Base-by-base conservation (phyloP, 1,140 invertebrate genomes). In the Leptopilina clavipes region DNA sequence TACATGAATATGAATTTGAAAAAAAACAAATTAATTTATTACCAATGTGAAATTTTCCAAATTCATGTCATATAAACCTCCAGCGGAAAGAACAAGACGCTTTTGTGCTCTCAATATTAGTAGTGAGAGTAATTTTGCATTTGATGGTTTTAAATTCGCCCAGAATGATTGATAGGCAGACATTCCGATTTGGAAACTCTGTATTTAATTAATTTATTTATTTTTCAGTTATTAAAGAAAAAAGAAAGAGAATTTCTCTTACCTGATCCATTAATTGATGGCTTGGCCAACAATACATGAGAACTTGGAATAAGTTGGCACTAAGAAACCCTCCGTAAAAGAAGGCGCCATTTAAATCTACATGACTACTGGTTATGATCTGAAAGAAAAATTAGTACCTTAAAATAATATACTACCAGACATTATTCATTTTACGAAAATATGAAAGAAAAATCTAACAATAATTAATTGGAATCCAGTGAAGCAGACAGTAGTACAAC, bases 211-310 rank as follows among this genome's bases (percentile, higher is more conserved):
- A 40, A 40, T 40, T 40, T 3, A 40, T 8, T 40, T 40, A 40
- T 40, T 40, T 40, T 40, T 9, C 9, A 18, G 18, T 9, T 8
- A 7, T 59, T 3, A 45, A 31, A 31, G 6, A 31, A 31, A 40
- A 40, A 40, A 40, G 9, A 40, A 40, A 40, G 8, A 40, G 37
- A 40, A 52, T 52, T 17, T 17, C 0, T n/a, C 11, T 11, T 19
- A 65, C 56, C 56, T 65, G 56, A 7, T 25, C 22, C 56, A 65
- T 65, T 65, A 65, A 65, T 31, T 65, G 22, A 31, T 65, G 12
- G 10, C 19, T 25, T 25, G 56, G 56, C 56, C 56, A 65, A 65
- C 56, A 65, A 1, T 65, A 65, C 10, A 65, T 12, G 9, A 65
- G 56, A 31, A 65, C 3, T 65, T 65, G 56, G 31, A 65, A 65